Evolutionary conservation across 2,113 vertebrate species (phyloP).

Genomic region (Corythornis cristatus): DNA sequence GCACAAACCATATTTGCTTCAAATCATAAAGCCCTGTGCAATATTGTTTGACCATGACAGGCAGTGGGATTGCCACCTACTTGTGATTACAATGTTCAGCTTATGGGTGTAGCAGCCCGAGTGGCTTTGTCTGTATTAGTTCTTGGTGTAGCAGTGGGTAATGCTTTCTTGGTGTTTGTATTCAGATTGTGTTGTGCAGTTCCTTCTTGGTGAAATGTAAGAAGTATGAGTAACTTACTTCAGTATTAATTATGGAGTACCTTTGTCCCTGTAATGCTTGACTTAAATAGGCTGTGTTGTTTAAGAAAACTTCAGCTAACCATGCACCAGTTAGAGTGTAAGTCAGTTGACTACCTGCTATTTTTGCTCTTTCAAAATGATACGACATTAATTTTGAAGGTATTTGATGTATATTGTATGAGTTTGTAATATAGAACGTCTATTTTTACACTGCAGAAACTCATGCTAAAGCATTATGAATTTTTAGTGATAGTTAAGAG

Average conservation of each 20-base stretch:
- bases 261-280: not conserved
- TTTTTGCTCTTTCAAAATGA: conserved; percentile 6
- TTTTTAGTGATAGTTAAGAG: not conserved
- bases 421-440: not conserved
- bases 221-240: not conserved
- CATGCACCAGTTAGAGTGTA: not conserved
- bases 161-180: not conserved
- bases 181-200: not conserved
- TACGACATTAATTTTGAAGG: not conserved
- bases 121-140: too few species aligned
- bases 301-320: not conserved
- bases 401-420: conserved; percentile 31
- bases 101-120: too few species aligned
- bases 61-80: too few species aligned
- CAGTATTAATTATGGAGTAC: not conserved
- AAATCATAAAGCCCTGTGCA: too few species aligned
- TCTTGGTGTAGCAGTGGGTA: not conserved
- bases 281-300: conserved; percentile 14
- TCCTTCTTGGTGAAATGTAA: not conserved
- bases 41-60: too few species aligned
- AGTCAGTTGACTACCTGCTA: not conserved
- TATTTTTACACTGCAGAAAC: conserved; percentile 37
- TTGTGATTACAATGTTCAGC: too few species aligned
- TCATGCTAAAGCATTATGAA: not conserved
- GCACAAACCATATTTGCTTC: too few species aligned